These are phyloP conservation scores for Holacanthus passer DNA, from an alignment of 2,113 vertebrate genomes.

Conservation along the genomic window DNA sequence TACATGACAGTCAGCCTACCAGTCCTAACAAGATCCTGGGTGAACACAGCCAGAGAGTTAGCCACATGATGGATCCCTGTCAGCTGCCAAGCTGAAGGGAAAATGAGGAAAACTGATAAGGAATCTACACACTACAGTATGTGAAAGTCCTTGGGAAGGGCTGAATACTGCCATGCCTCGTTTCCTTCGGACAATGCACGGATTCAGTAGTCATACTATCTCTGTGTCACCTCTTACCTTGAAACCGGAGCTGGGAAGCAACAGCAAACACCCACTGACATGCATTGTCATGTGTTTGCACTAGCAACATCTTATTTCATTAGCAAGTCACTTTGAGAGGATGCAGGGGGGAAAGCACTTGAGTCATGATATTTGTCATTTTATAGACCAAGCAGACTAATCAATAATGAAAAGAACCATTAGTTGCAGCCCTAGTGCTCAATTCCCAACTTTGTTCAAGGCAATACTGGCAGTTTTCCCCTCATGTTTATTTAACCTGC, in stretches of 20 bases:
- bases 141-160: background rate
- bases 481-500: background rate
- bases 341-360: background rate
- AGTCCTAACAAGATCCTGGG: constrained; percentile 14
- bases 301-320: constrained; percentile 6
- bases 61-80: constrained; percentile 35
- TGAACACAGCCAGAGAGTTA: constrained; percentile 9
- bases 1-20: constrained; percentile 65
- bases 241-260: constrained; percentile 56
- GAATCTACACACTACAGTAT: background rate
- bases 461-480: background rate
- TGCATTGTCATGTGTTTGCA: background rate
- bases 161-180: constrained; percentile 1
- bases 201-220: constrained; percentile 33
- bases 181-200: constrained; percentile 23
- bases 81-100: background rate
- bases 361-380: background rate
- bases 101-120: background rate
- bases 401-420: background rate
- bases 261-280: constrained; percentile 29
- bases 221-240: constrained; percentile 37
- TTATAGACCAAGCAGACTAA: background rate
- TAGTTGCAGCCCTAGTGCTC: too few species aligned
- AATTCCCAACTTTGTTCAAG: background rate
- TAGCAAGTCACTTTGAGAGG: background rate